Base-by-base conservation (phyloP, 2,797 vertebrate genomes). In the Iguana delicatissima region DNA sequence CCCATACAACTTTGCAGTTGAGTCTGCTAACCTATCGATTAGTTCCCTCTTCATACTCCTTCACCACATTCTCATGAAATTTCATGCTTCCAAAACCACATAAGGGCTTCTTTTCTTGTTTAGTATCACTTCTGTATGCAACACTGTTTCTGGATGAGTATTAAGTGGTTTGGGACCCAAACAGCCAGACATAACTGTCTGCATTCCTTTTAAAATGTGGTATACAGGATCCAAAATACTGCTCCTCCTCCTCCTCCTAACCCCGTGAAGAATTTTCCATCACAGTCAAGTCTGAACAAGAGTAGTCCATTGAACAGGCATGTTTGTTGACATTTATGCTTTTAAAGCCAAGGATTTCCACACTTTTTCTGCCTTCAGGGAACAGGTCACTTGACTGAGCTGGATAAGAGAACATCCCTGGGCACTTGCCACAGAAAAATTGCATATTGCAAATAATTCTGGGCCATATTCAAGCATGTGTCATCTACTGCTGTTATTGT, bases 321-420 rank as follows among this genome's bases (percentile, higher is more conserved):
- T 4, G 26, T 20, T 76, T 82, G 79, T 38, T 35, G 32, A 50
- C 20, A 73, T 42, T 82, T 38, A 46, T 72, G n/a, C n/a, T 42
- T 57, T 85, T 46, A 57, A 73, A 46, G 50, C 50, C 50, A 18
- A 77, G 3, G n/a, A 18, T 35, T 77, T 84, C 16, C 55, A 64
- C 22, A 50, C 38, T 13, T 85, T 88, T 88, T 89, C 59, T 24
- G 62, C 50, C 74, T 89, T 85, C 16, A 55, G 5, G 50, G 46
- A n/a, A 80, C 35, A 38, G 22, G 57, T 77, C 18, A 38, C 7
- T 38, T 38, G 22, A 38, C 42, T 18, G 38, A 32, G 32, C 57
- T 24, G 46, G 52, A 22, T 62, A 6, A 26, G 26, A 4, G 18
- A 16, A 20, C 16, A 52, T 42, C 1, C 32, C 72, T 38, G n/a